A percentile compares a stretch with the other conserved stretches of the same genome.
phyloP scores from a whole-genome alignment of 2,888 invertebrate genomes.

The Heterodera filipjevi region DNA sequence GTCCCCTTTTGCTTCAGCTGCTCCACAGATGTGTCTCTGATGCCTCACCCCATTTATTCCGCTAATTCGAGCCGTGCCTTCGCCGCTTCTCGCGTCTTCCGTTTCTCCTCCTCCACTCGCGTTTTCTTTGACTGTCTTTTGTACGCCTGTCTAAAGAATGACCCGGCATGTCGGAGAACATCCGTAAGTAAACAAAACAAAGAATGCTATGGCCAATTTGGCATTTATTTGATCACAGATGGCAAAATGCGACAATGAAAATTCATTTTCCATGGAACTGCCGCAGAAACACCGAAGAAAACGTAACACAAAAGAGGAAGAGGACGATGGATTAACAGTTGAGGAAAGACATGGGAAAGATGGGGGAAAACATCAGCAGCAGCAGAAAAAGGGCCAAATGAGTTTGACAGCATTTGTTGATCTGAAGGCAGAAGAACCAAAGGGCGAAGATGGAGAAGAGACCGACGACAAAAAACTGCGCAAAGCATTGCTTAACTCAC shows the following conservation, averaged over 20 bases:
- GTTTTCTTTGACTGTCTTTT: conserved; percentile 61
- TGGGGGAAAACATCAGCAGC: neutral
- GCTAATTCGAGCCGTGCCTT: conserved; percentile 36
- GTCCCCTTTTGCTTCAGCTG: conserved; percentile 34
- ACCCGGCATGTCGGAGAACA: conserved; percentile 46
- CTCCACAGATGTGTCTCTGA: conserved; percentile 41
- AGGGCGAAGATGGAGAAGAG: neutral
- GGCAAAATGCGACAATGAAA: conserved; percentile 15
- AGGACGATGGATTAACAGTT: neutral
- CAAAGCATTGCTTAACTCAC: neutral
- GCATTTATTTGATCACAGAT: neutral
- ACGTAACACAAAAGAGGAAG: conserved; percentile 22
- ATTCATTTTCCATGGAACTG: conserved; percentile 7
- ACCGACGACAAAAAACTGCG: neutral
- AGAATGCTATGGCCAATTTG: neutral
- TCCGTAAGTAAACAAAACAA: conserved; percentile 40
- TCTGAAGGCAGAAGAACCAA: neutral
- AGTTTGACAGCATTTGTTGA: neutral
- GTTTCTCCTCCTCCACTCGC: conserved; percentile 52
- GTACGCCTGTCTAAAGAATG: conserved; percentile 51
- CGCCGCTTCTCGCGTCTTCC: conserved; percentile 44
- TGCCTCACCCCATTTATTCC: conserved; percentile 44
- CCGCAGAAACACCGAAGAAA: neutral
- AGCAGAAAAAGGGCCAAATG: too few species aligned
- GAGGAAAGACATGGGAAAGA: neutral